Base-by-base conservation (phyloP, 2,797 vertebrate genomes). In the Spatula versicolor region DNA sequence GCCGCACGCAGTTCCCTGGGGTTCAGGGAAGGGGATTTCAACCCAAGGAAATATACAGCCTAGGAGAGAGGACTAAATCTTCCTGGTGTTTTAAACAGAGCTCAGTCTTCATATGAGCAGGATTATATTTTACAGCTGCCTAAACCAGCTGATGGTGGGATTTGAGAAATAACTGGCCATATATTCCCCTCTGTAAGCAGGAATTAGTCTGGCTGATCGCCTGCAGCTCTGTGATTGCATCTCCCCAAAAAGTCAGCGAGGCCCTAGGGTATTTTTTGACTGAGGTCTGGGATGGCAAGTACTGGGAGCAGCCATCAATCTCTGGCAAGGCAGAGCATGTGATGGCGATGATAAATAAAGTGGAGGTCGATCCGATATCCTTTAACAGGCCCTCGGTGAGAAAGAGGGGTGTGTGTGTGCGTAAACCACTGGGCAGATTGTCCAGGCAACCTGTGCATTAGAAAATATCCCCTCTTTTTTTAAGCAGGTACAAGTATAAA, bases 101-200 rank as follows among this genome's bases (percentile, higher is more conserved):
- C 86, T 88, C 71, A 45, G 67, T 33, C 39, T 69, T 71, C 76
- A 33, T 21, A 35, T 22, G 82, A 83, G 45, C 33, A 67, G 59
- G 58, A 48, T 88, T 92, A 25, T 83, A 35, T 95, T 92, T 95
- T 86, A 92, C 69, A 43, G 74, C 78, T 77, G 86, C 67, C 74
- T 92, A n/a, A 94, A 96, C 20, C 50, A 90, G 93, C 92, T 88
- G 90, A 92, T 72, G 1, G 54, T 81, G 71, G 52, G 69, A 79
- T 86, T 20, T 94, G 74, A 76, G 93, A 86, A 88, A 86, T 86
- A 71, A 21, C 80, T 63, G 63, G 39, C 77, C 43, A n/a, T 95
- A 79, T 88, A 95, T 92, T 92, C 78, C 86, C 54, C 3, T 1
- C 35, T 64, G 46, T 92, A 86, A 92, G 68, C 56, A 79, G 83